Conservation (phyloP, 2,888 invertebrate genomes). For the Arrhopalites spinosus region DNA sequence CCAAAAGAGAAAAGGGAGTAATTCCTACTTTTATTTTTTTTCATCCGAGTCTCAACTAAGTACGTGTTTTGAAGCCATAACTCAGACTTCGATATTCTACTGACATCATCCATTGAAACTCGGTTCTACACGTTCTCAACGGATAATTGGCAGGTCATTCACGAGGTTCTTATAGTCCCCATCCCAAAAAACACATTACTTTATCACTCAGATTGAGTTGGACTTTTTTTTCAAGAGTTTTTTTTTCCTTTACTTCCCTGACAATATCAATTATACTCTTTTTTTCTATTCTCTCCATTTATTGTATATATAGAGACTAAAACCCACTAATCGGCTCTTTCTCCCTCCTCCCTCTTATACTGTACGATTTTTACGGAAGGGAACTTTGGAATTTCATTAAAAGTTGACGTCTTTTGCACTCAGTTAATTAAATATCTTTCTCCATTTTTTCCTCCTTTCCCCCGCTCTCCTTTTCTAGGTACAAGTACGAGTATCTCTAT, state of each 20-base stretch:
- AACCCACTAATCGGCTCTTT: background rate
- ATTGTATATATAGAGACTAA: too few species aligned
- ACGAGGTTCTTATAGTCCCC: background rate
- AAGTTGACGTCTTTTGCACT: too few species aligned
- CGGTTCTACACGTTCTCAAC: slow-evolving; percentile 21
- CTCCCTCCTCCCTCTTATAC: background rate
- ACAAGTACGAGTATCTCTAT: too few species aligned
- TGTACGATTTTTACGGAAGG: background rate
- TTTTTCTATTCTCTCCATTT: too few species aligned
- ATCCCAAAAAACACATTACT: background rate
- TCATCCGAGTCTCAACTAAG: slow-evolving; percentile 2
- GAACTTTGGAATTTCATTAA: too few species aligned
- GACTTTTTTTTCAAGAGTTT: background rate
- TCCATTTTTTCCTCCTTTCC: background rate
- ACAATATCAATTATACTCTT: background rate
- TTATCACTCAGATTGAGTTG: background rate
- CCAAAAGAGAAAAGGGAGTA: background rate
- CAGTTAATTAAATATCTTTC: background rate
- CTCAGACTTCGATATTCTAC: slow-evolving; percentile 5
- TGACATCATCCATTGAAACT: background rate
- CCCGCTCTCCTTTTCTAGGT: background rate
- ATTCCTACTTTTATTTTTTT: background rate
- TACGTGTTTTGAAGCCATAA: slow-evolving; percentile 31
- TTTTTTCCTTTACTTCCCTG: background rate
- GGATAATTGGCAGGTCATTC: slow-evolving; percentile 30